These are phyloP conservation scores for Accipiter virgatus DNA, from an alignment of 2,113 vertebrate genomes.

Conservation along the genomic window DNA sequence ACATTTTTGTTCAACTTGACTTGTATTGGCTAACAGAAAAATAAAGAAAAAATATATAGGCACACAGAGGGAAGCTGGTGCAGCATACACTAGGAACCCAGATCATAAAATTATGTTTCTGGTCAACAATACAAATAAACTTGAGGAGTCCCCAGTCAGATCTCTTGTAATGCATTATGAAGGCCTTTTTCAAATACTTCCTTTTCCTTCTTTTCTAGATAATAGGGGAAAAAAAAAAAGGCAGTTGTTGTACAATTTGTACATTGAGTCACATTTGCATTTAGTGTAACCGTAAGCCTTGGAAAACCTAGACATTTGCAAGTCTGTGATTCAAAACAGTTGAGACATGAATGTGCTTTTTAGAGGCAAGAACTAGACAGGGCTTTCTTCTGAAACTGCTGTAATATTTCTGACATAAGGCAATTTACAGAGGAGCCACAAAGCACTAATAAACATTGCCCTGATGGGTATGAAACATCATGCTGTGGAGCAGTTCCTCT, in stretches of 20 bases:
- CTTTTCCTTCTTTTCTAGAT: not conserved
- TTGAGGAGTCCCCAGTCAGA: not conserved
- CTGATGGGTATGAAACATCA: rapidly evolving
- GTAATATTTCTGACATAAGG: not conserved
- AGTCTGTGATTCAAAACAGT: not conserved
- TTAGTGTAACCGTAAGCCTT: not conserved
- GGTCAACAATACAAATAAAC: not conserved
- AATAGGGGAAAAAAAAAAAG: not conserved
- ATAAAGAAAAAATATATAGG: not conserved
- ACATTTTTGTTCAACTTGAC: not conserved
- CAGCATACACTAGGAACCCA: not conserved
- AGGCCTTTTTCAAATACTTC: not conserved
- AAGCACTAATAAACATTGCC: not conserved
- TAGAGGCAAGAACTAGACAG: not conserved
- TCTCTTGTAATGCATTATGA: not conserved
- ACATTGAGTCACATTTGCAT: not conserved
- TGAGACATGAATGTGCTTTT: not conserved
- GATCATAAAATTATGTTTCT: not conserved
- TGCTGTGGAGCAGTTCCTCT: not conserved
- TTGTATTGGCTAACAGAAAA: not conserved
- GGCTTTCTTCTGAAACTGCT: not conserved
- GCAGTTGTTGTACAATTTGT: not conserved
- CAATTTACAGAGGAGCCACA: not conserved
- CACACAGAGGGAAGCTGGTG: not conserved
- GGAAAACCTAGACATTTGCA: not conserved